A percentile compares a stretch with the other conserved stretches of the same genome.
phyloP scores from a whole-genome alignment of 2,888 invertebrate species.

The Malthinus seriepunctatus region DNA sequence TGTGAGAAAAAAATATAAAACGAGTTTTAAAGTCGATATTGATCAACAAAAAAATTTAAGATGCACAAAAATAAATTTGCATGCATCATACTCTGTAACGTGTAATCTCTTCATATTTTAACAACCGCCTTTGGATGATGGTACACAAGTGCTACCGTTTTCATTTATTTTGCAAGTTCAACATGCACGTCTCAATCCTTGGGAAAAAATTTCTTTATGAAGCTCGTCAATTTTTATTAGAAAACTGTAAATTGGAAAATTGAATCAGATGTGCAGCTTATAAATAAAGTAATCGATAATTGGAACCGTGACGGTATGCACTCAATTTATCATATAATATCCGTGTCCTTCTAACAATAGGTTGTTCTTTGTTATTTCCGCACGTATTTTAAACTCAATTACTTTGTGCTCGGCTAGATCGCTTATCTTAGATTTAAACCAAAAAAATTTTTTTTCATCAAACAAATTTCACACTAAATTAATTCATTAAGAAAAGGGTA shows the following conservation, averaged over 20 bases:
- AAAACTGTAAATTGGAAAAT: slow-evolving; percentile 1
- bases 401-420: neutral
- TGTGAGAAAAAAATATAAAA: neutral
- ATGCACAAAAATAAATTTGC: slow-evolving; percentile 1
- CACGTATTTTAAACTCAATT: slow-evolving; percentile 31
- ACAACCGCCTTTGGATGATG: neutral
- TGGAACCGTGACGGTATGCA: slow-evolving; percentile 47
- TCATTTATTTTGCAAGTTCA: no score
- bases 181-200: no score
- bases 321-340: slow-evolving; percentile 49
- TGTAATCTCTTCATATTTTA: neutral
- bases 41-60: neutral
- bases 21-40: neutral
- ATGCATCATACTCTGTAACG: neutral
- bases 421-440: neutral
- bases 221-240: neutral
- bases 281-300: slow-evolving; percentile 20
- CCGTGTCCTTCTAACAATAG: slow-evolving; percentile 42
- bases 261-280: slow-evolving; percentile 8
- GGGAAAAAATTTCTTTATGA: no score
- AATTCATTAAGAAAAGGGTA: no score
- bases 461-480: no score
- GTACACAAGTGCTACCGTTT: no score
- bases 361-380: slow-evolving; percentile 46
- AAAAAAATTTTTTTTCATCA: neutral